Evolutionary conservation across 2,797 vertebrate species (phyloP), one percentile per base, ranked within the genome.

Genomic region (Rhinatrema bivittatum): DNA sequence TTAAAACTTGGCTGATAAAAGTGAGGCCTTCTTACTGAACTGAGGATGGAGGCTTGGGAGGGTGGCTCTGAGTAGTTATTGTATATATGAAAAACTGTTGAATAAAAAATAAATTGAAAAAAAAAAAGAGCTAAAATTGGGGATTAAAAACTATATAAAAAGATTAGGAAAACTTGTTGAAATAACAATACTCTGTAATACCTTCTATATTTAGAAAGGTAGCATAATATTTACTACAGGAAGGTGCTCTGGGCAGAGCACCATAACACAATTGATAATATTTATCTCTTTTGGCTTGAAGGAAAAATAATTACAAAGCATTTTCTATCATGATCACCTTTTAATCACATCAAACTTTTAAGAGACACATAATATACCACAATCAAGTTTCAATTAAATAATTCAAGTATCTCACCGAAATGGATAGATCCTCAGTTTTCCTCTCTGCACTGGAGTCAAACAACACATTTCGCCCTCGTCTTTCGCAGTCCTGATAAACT

Each of bases 401-500:
- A 51, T 34, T 25, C 38, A 15, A 20, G 42, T 31, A 22, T 47
- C 93, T 95, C 72, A 98, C 95, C 10, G 88, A 87, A 52, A 87
- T 76, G 0, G 89, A 84, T 38, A 83, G 70, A 36, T 98, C 94
- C 53, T 99, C 94, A 3, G 82, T 70, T 78, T 74, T 95, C 56
- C 92, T 96, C 54, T 94, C 94, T 68, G 88, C 70, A 8, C 83
- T 93, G 42, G 96, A 99, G 73, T 99, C 96, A 39, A 98, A 99
- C 21, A 99, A 88, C 69, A 97, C 92, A 79, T 98, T 96, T 64
- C 94, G 82, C 20, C 96, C 96, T 6, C 96, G 85, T 50, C 92
- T 84, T 62, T 99, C 96, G 8, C 96, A 98, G 82, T 99, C 96
- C 81, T 99, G 95, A 60, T 98, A 99, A 10, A 99, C 92, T 4